Percentiles rank a stretch among this genome's conserved stretches.
Conservation (phyloP, 2,888 invertebrate species). For the Toxonevra muliebris region DNA sequence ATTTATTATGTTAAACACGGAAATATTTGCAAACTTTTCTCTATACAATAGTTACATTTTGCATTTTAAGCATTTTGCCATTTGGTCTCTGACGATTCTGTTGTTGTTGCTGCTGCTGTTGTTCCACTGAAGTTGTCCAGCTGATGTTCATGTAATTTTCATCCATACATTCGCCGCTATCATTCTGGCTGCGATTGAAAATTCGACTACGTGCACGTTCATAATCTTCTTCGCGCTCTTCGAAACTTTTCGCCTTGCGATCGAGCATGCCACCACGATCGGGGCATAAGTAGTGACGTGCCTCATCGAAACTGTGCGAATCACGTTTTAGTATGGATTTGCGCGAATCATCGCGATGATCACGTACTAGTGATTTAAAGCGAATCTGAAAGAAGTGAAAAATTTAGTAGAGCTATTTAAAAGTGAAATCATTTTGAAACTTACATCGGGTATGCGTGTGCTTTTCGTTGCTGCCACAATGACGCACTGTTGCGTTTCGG, state of each 20-base stretch:
- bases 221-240: slow-evolving; percentile 91
- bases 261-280: slow-evolving; percentile 74
- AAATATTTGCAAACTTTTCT: not conserved
- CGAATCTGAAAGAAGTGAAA: slow-evolving; percentile 65
- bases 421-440: slow-evolving; percentile 15
- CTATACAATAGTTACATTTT: slow-evolving; percentile 49
- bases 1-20: not conserved
- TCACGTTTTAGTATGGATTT: slow-evolving; percentile 88
- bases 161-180: slow-evolving; percentile 47
- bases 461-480: slow-evolving; percentile 81
- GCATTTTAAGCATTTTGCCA: slow-evolving; percentile 63
- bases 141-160: slow-evolving; percentile 54
- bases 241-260: slow-evolving; percentile 83
- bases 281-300: slow-evolving; percentile 68
- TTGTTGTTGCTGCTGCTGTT: slow-evolving; percentile 42
- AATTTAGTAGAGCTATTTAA: not conserved
- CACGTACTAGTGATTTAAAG: slow-evolving; percentile 77
- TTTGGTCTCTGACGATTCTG: slow-evolving; percentile 45
- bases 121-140: slow-evolving; percentile 52
- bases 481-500: slow-evolving; percentile 79
- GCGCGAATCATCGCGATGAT: slow-evolving; percentile 73
- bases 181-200: slow-evolving; percentile 68
- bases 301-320: slow-evolving; percentile 82
- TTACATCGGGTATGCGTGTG: slow-evolving; percentile 64
- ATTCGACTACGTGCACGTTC: slow-evolving; percentile 86